Evolutionary conservation across 2,797 vertebrate genomes (phyloP), one percentile per base, ranked within the genome.

Genomic region (Emydoidea blandingii): DNA sequence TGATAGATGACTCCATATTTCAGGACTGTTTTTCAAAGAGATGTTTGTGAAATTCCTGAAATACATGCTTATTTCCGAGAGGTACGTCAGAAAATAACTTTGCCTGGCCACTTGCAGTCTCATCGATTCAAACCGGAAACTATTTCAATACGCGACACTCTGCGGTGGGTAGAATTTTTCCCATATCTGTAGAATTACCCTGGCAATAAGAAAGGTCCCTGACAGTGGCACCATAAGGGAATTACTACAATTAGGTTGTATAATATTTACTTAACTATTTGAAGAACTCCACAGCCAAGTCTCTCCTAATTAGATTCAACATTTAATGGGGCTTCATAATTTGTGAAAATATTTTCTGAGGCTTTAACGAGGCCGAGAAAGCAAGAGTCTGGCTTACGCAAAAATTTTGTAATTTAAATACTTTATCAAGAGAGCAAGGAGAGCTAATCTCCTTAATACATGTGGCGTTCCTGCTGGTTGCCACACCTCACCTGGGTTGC

Each of bases 241-340:
- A 95, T 94, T 90, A 85, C 86, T 72, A 96, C 94, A 91, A 89
- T 97, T 94, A 96, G 85, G 29, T 50, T 1, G 0, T 31, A 34
- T 87, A 93, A 92, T 97, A 90, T 97, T 98, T 96, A 94, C 95
- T 96, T 85, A 95, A 93, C 95, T 96, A 53, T 95, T 94, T 90
- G 96, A 97, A 93, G 96, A 97, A 96, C 90, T 96, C 92, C 34
- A 72, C 85, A 88, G 89, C 89, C 91, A 44, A 96, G 95, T 84
- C 88, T 92, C 89, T 95, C 91, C 95, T 97, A 96, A 98, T 96
- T 97, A 96, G 94, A 96, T 96, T 96, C 68, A 56, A 89, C 76
- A 25, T 74, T 88, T 92, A 97, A 96, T 81, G 92, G 92, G 79
- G 57, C 68, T 86, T 88, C 93, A 96, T 97, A 96, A 97, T 95